Base-by-base conservation (phyloP, 2,113 vertebrate species). In the Amazona guildingii region DNA sequence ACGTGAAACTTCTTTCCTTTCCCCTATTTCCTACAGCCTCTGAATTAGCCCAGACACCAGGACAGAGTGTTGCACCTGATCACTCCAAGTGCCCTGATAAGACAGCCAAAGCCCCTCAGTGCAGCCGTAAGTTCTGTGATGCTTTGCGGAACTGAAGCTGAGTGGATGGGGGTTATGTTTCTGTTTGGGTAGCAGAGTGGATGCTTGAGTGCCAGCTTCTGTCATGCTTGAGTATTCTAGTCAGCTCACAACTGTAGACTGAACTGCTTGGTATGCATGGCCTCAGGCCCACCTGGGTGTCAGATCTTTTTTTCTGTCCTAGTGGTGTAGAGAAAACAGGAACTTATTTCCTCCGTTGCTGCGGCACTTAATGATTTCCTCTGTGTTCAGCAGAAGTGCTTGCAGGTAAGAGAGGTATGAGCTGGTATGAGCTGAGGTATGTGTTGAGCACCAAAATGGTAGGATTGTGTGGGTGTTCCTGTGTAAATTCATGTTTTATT, bases 21-120 rank as follows among this genome's bases (percentile, higher is more conserved):
- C 3, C 17, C 21, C 28, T 29, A 0, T 90, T 49, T 96, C 52
- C 89, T 94, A 20, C 83, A 99, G 99, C 99, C 13, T 98, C 98
- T 63, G 98, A 99, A 96, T 97, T 99, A 97, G 99, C 99, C 49
- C 98, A 98, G 54, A 98, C 98, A 16, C 98, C 98, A 12, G 98
- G 97, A 67, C 98, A 98, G 96, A 98, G 66, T 35, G 98, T 97
- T 67, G 96, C 83, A 17, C 90, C 97, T 57, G 88, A 88, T 86
- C 29, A 57, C 8, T 95, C 97, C 1, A 89, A 95, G 64, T 72
- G 79, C 43, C 79, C 96, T 73, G 97, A 98, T 81, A 98, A 98
- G 81, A 96, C 84, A 24, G 75, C 68, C 66, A 98, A 97, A 78
- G 96, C 98, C 21, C 97, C 98, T 76, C 95, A 97, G 67, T 97